phyloP scores from a whole-genome alignment of 35 echinoderm and acorn worm species.

The Patiria miniata region DNA sequence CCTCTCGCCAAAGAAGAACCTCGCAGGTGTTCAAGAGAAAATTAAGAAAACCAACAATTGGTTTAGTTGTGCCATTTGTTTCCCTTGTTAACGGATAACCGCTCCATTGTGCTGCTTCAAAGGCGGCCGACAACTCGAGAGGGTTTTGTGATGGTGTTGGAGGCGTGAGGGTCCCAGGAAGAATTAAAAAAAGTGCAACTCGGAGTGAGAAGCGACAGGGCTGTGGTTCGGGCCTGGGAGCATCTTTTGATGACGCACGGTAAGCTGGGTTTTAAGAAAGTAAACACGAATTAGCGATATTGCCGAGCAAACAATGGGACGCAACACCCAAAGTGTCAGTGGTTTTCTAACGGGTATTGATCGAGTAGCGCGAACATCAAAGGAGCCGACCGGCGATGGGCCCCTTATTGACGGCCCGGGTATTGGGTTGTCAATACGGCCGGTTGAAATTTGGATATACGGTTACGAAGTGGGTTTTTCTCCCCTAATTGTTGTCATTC shows the following conservation, averaged over 20 bases:
- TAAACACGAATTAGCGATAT: conserved; percentile 19
- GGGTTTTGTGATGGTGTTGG: background rate
- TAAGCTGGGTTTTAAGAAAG: background rate
- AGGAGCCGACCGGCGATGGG: background rate
- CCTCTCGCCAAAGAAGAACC: background rate
- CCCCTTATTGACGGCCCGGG: background rate
- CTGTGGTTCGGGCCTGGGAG: background rate
- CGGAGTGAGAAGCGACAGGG: background rate
- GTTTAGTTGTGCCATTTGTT: conserved; percentile 20
- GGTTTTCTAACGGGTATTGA: conserved; percentile 10
- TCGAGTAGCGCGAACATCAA: background rate
- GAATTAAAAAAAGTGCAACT: background rate
- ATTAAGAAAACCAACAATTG: conserved; percentile 34
- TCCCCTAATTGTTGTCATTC: too few species aligned
- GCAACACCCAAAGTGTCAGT: background rate
- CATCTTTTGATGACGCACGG: background rate
- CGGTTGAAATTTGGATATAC: too few species aligned
- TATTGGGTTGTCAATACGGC: background rate
- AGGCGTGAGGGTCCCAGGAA: background rate
- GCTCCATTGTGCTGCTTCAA: conserved; percentile 12
- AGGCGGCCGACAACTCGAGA: background rate
- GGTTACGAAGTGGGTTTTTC: too few species aligned
- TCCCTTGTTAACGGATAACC: conserved; percentile 16
- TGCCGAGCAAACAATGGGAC: background rate
- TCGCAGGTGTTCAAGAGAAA: background rate